These are phyloP conservation scores for Silurus lanzhouensis DNA, from an alignment of 2,797 vertebrate genomes.

Conservation along the genomic window DNA sequence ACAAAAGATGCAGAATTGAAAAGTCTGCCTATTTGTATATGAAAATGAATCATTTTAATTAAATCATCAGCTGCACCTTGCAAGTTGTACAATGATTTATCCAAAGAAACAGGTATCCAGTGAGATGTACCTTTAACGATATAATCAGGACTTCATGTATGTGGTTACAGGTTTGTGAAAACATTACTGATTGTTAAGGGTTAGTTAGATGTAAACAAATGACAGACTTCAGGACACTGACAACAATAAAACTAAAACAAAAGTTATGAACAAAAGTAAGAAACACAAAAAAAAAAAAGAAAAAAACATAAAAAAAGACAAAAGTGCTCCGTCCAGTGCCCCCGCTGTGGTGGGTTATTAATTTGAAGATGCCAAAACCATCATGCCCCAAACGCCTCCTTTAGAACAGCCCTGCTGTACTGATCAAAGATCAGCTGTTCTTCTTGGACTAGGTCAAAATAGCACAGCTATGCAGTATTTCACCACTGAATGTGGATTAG, in stretches of 20 bases:
- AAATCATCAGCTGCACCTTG: constrained; percentile 1
- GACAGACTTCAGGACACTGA: constrained; percentile 53
- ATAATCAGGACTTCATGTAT: constrained; percentile 12
- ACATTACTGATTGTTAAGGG: constrained; percentile 61
- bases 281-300: constrained; percentile 46
- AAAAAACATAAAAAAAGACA: constrained; percentile 44
- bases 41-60: neutral
- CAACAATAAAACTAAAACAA: constrained; percentile 52
- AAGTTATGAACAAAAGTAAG: constrained; percentile 67
- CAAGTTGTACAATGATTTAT: neutral
- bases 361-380: constrained; percentile 43
- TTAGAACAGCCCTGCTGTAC: constrained; percentile 33
- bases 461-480: constrained; percentile 3
- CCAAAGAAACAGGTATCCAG: neutral
- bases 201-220: constrained; percentile 68
- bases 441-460: constrained; percentile 4
- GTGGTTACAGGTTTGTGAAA: constrained; percentile 32
- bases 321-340: constrained; percentile 83
- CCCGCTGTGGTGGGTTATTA: constrained; percentile 66
- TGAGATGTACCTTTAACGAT: constrained; percentile 32
- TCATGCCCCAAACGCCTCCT: constrained; percentile 44
- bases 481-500: constrained; percentile 47
- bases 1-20: neutral
- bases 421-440: constrained; percentile 34
- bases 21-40: neutral